Percentiles rank a stretch among this genome's conserved stretches.
phyloP scores from a whole-genome alignment of 2,113 vertebrate species.

The Brienomyrus longianalis region DNA sequence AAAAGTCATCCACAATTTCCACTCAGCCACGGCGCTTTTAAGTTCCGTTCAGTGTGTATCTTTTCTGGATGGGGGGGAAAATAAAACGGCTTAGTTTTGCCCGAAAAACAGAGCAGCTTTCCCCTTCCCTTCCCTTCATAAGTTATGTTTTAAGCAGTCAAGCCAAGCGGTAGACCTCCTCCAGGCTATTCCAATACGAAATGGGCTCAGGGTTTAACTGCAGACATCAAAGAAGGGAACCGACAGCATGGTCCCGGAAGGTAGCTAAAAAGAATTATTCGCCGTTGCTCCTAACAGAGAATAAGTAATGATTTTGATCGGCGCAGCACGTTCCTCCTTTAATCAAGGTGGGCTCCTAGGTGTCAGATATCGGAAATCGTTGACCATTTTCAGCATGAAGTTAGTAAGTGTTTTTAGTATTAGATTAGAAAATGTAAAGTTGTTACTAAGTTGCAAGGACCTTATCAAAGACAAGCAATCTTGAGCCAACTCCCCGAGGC shows the following conservation, averaged over 20 bases:
- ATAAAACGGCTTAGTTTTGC: slow-evolving; percentile 27
- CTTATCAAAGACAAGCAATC: slow-evolving; percentile 92
- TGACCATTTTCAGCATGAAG: slow-evolving; percentile 3
- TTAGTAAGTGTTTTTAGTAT: not conserved
- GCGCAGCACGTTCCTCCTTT: not conserved
- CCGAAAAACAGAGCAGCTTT: slow-evolving; percentile 34
- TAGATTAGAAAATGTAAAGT: slow-evolving; percentile 36
- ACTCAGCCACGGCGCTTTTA: not conserved
- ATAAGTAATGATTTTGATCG: not conserved
- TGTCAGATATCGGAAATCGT: not conserved
- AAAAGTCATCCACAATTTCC: slow-evolving; percentile 50
- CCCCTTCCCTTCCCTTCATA: slow-evolving; percentile 50
- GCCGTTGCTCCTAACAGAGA: not conserved
- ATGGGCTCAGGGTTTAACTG: slow-evolving; percentile 76
- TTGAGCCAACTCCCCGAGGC: slow-evolving; percentile 82
- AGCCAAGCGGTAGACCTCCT: slow-evolving; percentile 68
- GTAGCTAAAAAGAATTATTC: slow-evolving; percentile 62
- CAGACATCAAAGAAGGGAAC: slow-evolving; percentile 82
- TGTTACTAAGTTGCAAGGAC: slow-evolving; percentile 76
- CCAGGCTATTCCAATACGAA: slow-evolving; percentile 74
- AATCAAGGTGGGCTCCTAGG: not conserved
- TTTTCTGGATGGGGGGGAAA: slow-evolving; percentile 28
- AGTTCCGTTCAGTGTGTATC: not conserved
- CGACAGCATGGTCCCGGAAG: slow-evolving; percentile 81
- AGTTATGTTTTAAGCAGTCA: slow-evolving; percentile 61